phyloP scores from a whole-genome alignment of 2,113 vertebrate genomes.

The Carassius carassius region DNA sequence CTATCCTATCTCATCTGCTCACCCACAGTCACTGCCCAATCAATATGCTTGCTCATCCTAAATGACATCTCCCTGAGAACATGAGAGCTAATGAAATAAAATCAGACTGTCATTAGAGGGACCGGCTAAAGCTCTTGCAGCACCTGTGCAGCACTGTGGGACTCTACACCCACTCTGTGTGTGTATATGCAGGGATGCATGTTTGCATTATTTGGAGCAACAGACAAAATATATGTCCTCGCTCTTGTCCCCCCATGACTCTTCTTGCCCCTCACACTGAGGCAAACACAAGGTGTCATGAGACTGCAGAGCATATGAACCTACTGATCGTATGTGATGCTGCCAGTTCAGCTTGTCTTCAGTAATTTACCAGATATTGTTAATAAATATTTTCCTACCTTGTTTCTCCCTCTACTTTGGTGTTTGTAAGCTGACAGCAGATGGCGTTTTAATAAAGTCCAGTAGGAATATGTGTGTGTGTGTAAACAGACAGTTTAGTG shows the following conservation, averaged over 20 bases:
- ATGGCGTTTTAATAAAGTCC: slow-evolving; percentile 99
- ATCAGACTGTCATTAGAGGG: slow-evolving; percentile 74
- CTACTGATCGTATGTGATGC: not conserved
- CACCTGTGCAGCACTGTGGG: slow-evolving; percentile 67
- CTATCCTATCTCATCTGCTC: slow-evolving; percentile 58
- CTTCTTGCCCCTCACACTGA: not conserved
- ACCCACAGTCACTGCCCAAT: slow-evolving; percentile 67
- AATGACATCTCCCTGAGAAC: slow-evolving; percentile 78
- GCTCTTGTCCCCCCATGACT: not conserved
- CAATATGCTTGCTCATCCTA: slow-evolving; percentile 70
- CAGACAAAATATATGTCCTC: not conserved
- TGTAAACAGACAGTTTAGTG: slow-evolving; percentile 96
- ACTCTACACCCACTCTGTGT: slow-evolving; percentile 45
- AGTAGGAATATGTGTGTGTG: slow-evolving; percentile 99
- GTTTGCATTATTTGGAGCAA: not conserved
- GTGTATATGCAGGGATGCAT: slow-evolving; percentile 1
- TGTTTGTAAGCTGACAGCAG: slow-evolving; percentile 84
- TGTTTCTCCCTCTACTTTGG: slow-evolving; percentile 41
- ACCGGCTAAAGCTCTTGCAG: slow-evolving; percentile 48
- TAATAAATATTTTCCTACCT: slow-evolving; percentile 53
- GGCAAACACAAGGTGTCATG: not conserved
- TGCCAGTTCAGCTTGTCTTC: not conserved
- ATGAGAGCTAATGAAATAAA: slow-evolving; percentile 81
- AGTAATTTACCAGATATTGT: slow-evolving; percentile 9
- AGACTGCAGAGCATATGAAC: not conserved